Base-by-base conservation (phyloP, 2,797 vertebrate genomes). In the Microctenopoma steveboyesi region DNA sequence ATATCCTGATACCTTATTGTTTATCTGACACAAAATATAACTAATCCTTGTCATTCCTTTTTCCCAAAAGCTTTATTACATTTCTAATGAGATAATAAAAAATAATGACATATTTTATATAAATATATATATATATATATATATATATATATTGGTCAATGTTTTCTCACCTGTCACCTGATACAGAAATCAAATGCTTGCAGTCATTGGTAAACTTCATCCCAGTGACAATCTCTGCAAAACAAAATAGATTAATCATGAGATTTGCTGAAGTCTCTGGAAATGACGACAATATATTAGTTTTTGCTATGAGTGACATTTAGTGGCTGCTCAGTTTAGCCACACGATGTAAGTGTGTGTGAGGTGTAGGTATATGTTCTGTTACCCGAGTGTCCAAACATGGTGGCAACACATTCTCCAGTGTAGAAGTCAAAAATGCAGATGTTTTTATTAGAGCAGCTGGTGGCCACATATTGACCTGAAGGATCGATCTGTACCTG, bases 121-220 rank as follows among this genome's bases (percentile, higher is more conserved):
- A 30, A 4, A 4, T 30, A 33, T 47, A 27, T 10, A 7, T 2
- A 18, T 18, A 18, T 18, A 18, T 18, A 18, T 18, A 18, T 18
- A 18, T 18, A 18, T 18, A 53, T 22, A 3, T 30, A 43, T 27
- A 2, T 37, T 12, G 37, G 4, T 14, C 7, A 33, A 5, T 18
- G 16, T 7, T 37, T 62, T 65, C 54, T 90, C 92, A 98, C 97
- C 97, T 97, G 95, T 99, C 97, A 48, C 95, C 97, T 22, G 97
- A 99, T 27, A 95, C 96, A 8, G 97, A 98, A 86, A 99, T 95
- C 80, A 99, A 90, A 86, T 95, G 95, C 70, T 93, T 97, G 92
- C 97, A 98, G 88, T 99, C 96, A 6, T 95, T 97, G 87, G 95
- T 98, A 74, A 99, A 99, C 78, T 97, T 97, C 92, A 99, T 95